These are phyloP conservation scores for Syngnathus scovelli DNA, from an alignment of 2,113 vertebrate genomes.

Conservation along the genomic window DNA sequence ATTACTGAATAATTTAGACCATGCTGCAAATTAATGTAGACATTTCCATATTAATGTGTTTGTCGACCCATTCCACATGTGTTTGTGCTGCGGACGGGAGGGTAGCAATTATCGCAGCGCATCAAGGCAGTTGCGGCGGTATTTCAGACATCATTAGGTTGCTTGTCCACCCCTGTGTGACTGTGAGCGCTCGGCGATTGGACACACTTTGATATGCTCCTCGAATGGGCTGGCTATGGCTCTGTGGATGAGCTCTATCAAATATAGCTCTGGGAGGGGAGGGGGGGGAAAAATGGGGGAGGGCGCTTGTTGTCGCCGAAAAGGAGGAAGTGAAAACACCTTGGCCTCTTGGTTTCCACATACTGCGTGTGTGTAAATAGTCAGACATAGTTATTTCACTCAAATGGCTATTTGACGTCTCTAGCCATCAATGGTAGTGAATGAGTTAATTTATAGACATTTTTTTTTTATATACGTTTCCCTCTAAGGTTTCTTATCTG, in stretches of 20 bases:
- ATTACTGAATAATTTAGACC: conserved; percentile 76
- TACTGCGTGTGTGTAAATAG: too few relatives aligned
- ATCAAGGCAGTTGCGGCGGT: conserved; percentile 56
- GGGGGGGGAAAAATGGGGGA: conserved; percentile 11
- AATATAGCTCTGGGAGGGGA: conserved; percentile 21
- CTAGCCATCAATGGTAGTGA: too few relatives aligned
- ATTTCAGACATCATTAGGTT: conserved; percentile 65
- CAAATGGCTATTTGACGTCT: too few relatives aligned
- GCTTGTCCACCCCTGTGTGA: conserved; percentile 60
- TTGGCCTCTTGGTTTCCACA: too few relatives aligned
- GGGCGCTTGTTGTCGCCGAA: conserved; percentile 37
- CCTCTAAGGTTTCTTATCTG: too few relatives aligned
- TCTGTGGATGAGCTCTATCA: conserved; percentile 39
- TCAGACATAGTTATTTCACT: too few relatives aligned
- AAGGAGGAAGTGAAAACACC: conserved; percentile 19
- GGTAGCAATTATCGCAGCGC: conserved; percentile 63
- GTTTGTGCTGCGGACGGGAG: conserved; percentile 65
- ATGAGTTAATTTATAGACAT: too few relatives aligned
- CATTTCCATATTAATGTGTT: conserved; percentile 76
- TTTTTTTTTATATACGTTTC: too few relatives aligned
- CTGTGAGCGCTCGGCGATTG: conserved; percentile 42
- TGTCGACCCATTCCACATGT: conserved; percentile 66
- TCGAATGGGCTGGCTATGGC: conserved; percentile 41
- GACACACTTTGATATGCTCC: conserved; percentile 51
- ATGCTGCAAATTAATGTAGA: conserved; percentile 72